Evolutionary conservation across 2,113 vertebrate genomes (phyloP).

Genomic region (Climacteris rufus): DNA sequence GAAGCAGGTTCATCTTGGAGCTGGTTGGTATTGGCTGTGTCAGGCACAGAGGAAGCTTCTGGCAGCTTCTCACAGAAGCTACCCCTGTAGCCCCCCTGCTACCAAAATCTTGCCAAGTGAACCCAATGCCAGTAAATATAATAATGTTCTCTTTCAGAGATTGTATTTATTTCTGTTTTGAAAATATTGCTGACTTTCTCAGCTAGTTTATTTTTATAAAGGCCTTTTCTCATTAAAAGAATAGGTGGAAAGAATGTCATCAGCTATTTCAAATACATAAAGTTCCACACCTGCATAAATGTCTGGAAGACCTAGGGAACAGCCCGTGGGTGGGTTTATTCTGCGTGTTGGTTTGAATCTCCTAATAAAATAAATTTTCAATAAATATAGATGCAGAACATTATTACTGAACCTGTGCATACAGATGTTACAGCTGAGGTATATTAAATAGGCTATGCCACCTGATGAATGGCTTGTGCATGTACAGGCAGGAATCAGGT

Average conservation of each 20-base stretch:
- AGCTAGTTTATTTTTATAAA: background rate
- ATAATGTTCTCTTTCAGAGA: background rate
- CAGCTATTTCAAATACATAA: constrained; percentile 5
- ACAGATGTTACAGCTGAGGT: constrained; percentile 12
- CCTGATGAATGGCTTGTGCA: background rate
- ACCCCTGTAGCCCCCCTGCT: rapidly evolving
- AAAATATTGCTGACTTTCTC: background rate
- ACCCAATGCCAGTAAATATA: background rate
- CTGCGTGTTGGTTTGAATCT: background rate
- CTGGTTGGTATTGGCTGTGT: background rate
- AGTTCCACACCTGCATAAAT: constrained; percentile 41
- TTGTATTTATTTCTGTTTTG: background rate
- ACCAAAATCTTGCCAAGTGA: background rate
- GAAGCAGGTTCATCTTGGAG: background rate
- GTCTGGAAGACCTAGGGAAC: constrained; percentile 27
- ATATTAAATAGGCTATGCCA: background rate
- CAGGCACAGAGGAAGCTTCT: background rate
- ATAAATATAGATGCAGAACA: background rate
- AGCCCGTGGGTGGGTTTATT: constrained; percentile 35
- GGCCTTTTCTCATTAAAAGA: constrained; percentile 1
- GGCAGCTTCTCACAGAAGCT: background rate
- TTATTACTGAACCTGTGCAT: constrained; percentile 4
- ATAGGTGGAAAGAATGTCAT: background rate
- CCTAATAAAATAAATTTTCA: constrained; percentile 39
- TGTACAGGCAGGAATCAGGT: background rate